These are phyloP conservation scores for Tetragnatha montana DNA, from an alignment of 2,888 invertebrate genomes.

Conservation along the genomic window DNA sequence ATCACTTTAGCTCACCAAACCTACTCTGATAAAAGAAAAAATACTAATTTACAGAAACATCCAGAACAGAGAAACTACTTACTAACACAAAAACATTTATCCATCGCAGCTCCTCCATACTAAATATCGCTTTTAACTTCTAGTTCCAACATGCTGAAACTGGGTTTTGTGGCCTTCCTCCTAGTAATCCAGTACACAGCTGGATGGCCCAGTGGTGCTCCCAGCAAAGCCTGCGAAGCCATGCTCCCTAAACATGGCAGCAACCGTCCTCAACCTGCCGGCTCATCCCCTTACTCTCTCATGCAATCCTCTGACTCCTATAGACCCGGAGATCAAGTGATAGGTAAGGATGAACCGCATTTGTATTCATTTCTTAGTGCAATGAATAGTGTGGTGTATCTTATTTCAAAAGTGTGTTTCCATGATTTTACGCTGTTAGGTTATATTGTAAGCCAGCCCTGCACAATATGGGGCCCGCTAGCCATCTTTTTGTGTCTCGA, in stretches of 20 bases:
- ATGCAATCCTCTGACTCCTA: constrained; percentile 69
- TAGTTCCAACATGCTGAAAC: constrained; percentile 11
- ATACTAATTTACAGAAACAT: neutral
- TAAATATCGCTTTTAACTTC: constrained; percentile 3
- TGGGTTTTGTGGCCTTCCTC: neutral
- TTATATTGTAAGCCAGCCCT: no score
- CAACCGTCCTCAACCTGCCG: constrained; percentile 63
- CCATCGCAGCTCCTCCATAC: neutral
- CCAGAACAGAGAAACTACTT: neutral
- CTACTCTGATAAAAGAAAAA: neutral
- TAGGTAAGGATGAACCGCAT: constrained; percentile 55
- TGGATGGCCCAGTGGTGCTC: constrained; percentile 71
- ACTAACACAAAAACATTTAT: neutral
- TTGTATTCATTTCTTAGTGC: neutral
- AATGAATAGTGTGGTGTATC: no score
- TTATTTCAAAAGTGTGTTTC: no score
- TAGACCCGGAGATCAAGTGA: constrained; percentile 68
- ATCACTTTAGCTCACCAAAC: no score
- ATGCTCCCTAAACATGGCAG: constrained; percentile 71
- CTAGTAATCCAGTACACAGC: constrained; percentile 6
- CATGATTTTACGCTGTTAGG: no score
- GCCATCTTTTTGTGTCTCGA: no score
- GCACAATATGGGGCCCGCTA: no score
- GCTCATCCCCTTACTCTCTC: constrained; percentile 65
- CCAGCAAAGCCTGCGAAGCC: constrained; percentile 68